Base-by-base conservation (phyloP, 2,888 invertebrate species). In the Scotopteryx bipunctaria region DNA sequence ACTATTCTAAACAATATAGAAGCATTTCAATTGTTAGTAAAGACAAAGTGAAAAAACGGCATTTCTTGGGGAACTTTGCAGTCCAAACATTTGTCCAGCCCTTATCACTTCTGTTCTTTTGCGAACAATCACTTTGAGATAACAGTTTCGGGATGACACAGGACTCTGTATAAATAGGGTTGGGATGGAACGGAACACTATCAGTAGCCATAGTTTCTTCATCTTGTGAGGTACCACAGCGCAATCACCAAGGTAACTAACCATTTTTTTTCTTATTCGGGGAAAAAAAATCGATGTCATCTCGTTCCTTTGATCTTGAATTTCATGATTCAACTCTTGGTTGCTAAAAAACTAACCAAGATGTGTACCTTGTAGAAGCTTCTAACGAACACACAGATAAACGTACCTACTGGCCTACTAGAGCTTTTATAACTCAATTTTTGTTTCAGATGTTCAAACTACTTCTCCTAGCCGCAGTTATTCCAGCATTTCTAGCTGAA, bases 11-110 rank as follows among this genome's bases (percentile, higher is more conserved):
- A n/a, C n/a, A n/a, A n/a, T n/a, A n/a, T n/a, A n/a, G n/a, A n/a
- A n/a, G n/a, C n/a, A n/a, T n/a, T n/a, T n/a, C n/a, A n/a, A n/a
- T n/a, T n/a, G n/a, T n/a, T n/a, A n/a, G n/a, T n/a, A n/a, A n/a
- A n/a, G n/a, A n/a, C n/a, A n/a, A n/a, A n/a, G n/a, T n/a, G n/a
- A 13, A 29, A 40, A n/a, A 8, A 6, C 14, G 13, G 3, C 27
- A 29, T 8, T n/a, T 15, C 25, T 14, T 27, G 23, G 19, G 35
- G 36, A 46, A 47, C 38, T 31, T 41, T 13, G 58, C 69, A 84
- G 87, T 83, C 86, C 85, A 58, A 77, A 56, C 66, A 40, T 74
- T 80, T 85, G 81, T 86, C 81, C 61, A 79, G 74, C 66, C 63
- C 66, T 74, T 83, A 75, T 77, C 74, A 54, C 33, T 36, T 3